These are phyloP conservation scores for Zhengitettix transpicula DNA, from an alignment of 2,888 invertebrate genomes.

Conservation along the genomic window DNA sequence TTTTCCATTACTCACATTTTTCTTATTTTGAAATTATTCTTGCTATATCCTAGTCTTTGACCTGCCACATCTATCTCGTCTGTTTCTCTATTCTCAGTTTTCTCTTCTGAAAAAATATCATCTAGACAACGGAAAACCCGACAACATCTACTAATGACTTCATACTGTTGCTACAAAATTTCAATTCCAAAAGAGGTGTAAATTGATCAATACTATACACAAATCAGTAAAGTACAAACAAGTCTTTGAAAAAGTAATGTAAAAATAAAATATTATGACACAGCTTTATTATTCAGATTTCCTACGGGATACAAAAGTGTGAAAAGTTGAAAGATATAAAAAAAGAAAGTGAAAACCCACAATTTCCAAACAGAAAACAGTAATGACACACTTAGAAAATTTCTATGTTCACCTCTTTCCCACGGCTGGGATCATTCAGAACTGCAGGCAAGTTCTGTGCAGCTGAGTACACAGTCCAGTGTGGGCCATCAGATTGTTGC, in stretches of 20 bases:
- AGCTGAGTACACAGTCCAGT: conserved; percentile 81
- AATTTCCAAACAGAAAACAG: not conserved
- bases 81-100: no score
- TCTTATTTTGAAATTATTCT: no score
- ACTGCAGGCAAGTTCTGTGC: conserved; percentile 91
- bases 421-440: conserved; percentile 83
- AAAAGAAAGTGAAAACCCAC: not conserved
- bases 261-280: not conserved
- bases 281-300: not conserved
- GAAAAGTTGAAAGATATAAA: not conserved
- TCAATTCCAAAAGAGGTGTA: no score
- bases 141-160: no score
- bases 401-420: conserved; percentile 51
- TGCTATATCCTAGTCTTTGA: no score
- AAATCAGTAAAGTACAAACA: not conserved
- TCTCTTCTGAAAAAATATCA: no score
- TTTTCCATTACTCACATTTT: no score
- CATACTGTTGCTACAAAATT: no score
- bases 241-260: not conserved
- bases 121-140: no score
- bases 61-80: no score
- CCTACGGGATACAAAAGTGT: no score
- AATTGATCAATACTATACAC: no score
- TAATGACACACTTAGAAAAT: not conserved
- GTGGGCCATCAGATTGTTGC: conserved; percentile 7